phyloP scores from a whole-genome alignment of 2,797 vertebrate genomes.

The Eurystomus glaucurus region DNA sequence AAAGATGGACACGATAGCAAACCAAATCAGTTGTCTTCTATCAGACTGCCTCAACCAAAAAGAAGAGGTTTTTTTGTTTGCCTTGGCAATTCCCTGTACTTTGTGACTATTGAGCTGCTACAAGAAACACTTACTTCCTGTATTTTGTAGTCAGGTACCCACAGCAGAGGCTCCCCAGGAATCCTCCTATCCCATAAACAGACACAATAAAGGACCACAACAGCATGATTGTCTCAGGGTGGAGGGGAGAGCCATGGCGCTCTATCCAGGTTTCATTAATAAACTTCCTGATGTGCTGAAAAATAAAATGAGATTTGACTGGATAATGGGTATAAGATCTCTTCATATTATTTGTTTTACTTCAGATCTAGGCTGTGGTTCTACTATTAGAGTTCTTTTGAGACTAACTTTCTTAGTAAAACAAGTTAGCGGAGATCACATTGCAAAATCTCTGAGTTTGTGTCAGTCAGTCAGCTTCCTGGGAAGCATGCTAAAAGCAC shows the following conservation, averaged over 20 bases:
- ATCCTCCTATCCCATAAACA: conserved; percentile 90
- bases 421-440: not conserved
- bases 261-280: conserved; percentile 90
- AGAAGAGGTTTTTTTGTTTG: not conserved
- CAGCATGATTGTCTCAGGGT: conserved; percentile 86
- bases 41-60: not conserved
- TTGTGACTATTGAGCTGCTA: not conserved
- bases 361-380: not conserved
- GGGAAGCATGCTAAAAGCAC: not conserved
- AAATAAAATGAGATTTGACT: not conserved
- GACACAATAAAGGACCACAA: conserved; percentile 94
- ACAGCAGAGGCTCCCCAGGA: conserved; percentile 89
- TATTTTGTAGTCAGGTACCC: conserved; percentile 91
- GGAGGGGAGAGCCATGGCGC: conserved; percentile 84
- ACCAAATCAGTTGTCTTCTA: not conserved
- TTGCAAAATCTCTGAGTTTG: not conserved
- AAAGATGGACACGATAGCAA: not conserved
- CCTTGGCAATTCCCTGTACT: not conserved
- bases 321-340: not conserved
- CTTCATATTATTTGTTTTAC: not conserved
- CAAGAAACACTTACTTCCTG: conserved; percentile 87
- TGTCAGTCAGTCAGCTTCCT: not conserved
- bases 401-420: not conserved
- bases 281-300: conserved; percentile 91
- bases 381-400: not conserved